Conservation (phyloP, 1,140 invertebrate species). For the Micrasema minimum region DNA sequence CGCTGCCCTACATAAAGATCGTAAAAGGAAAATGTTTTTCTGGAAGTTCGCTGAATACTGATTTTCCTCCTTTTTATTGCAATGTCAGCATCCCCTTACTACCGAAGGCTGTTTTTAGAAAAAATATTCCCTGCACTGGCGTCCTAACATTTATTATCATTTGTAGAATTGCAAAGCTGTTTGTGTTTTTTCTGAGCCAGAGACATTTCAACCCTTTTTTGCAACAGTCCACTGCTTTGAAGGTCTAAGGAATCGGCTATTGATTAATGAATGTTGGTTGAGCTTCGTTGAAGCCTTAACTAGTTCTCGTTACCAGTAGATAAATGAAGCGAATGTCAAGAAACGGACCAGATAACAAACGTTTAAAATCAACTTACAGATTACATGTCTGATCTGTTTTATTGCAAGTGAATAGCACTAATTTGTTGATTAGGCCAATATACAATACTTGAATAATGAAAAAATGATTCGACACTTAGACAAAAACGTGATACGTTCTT, state of each 20-base stretch:
- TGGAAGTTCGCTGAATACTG: slow-evolving; percentile 25
- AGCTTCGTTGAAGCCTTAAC: neutral
- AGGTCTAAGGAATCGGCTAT: slow-evolving; percentile 10
- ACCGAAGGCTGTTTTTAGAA: neutral
- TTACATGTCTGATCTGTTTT: too few relatives aligned
- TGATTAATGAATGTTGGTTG: slow-evolving; percentile 14
- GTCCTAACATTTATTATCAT: slow-evolving; percentile 34
- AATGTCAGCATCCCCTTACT: slow-evolving; percentile 14
- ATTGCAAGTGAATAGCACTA: too few relatives aligned
- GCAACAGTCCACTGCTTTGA: neutral
- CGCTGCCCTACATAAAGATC: neutral
- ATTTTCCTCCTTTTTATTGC: slow-evolving; percentile 22
- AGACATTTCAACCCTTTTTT: slow-evolving; percentile 27
- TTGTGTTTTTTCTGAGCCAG: slow-evolving; percentile 16
- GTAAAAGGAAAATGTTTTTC: slow-evolving; percentile 19
- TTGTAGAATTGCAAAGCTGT: slow-evolving; percentile 19
- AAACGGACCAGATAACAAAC: neutral
- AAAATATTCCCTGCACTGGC: slow-evolving; percentile 26
- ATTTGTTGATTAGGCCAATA: too few relatives aligned
- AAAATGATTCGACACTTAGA: too few relatives aligned
- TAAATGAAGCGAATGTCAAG: neutral
- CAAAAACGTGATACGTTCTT: too few relatives aligned
- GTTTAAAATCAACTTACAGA: too few relatives aligned
- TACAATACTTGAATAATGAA: too few relatives aligned
- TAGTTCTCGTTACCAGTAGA: neutral